Evolutionary conservation across 2,797 vertebrate genomes (phyloP).

Genomic region (Etheostoma perlongum): DNA sequence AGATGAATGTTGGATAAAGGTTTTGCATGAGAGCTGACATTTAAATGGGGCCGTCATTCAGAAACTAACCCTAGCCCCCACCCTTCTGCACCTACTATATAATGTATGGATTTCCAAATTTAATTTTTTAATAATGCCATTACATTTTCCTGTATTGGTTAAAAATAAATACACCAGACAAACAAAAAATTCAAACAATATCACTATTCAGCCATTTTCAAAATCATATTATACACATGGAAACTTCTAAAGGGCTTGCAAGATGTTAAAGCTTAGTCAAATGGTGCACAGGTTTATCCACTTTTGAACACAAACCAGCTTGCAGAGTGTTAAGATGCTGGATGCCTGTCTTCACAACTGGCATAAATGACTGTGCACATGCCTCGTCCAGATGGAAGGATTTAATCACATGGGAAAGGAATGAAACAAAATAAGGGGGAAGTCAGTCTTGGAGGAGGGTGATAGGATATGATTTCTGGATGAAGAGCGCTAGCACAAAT

Average conservation of each 20-base stretch:
- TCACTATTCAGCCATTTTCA: neutral
- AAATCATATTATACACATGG: conserved; percentile 15
- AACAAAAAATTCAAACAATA: neutral
- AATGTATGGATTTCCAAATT: too few relatives aligned
- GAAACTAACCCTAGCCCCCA: neutral
- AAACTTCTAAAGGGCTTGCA: neutral
- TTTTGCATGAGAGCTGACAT: neutral
- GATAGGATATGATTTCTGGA: conserved; percentile 60
- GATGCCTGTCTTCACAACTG: conserved; percentile 46
- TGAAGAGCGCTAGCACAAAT: conserved; percentile 19
- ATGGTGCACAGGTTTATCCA: conserved; percentile 22
- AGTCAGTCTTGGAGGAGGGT: conserved; percentile 45
- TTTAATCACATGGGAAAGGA: conserved; percentile 60
- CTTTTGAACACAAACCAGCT: conserved; percentile 44
- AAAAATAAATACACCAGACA: neutral
- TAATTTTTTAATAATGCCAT: neutral
- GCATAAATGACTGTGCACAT: conserved; percentile 22
- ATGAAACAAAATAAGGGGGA: conserved; percentile 58
- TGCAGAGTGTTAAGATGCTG: conserved; percentile 32
- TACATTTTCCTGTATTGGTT: neutral
- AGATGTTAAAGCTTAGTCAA: conserved; percentile 25
- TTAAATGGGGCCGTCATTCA: neutral
- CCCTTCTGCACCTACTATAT: neutral
- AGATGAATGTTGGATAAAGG: neutral
- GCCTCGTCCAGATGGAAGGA: conserved; percentile 73